Base-by-base conservation (phyloP, 2,888 invertebrate genomes). In the Coleophora flavipennella region DNA sequence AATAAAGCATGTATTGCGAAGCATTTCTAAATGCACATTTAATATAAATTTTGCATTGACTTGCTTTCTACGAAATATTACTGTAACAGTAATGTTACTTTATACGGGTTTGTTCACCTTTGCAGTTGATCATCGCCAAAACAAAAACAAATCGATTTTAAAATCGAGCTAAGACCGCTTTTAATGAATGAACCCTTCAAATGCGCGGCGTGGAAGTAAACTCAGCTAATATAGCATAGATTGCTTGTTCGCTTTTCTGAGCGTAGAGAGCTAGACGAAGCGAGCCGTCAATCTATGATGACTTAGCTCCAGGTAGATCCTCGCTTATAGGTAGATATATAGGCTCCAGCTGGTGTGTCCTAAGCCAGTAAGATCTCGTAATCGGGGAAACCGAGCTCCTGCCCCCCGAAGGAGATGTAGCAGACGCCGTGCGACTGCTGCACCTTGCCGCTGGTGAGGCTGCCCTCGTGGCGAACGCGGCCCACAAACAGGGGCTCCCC, bases 391-490 rank as follows among this genome's bases (percentile, higher is more conserved):
- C 90, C 89, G 41, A 94, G 69, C 66, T 95, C 95, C 56, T 90
- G 87, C 33, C 95, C 94, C 1, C 83, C 93, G 63, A 89, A 95
- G 10, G 95, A 89, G 73, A 95, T 93, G 87, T 95, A 95, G 67
- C 92, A 90, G 39, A 90, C 90, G 20, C 88, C 91, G 61, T 94
- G 94, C 8, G 92, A 92, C 29, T 91, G 90, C 57, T 95, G 95
- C 1, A 95, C 91, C 78, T 95, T 95, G 59, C 95, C 94, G 20
- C 91, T 86, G 14, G 93, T 93, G 35, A 92, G 49, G 43, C 91
- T 88, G 42, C 91, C 93, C 52, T 94, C 92, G 59, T 94, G 93
- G 31, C 86, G 81, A 0, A 90, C 92, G 48, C 94, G 89, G 11
- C 94, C 95, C 29, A 94, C 79, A 71, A 87, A 94, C 1, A 95